Conservation (phyloP, 1,140 invertebrate genomes). For the Trachymyrmex cornetzi region DNA sequence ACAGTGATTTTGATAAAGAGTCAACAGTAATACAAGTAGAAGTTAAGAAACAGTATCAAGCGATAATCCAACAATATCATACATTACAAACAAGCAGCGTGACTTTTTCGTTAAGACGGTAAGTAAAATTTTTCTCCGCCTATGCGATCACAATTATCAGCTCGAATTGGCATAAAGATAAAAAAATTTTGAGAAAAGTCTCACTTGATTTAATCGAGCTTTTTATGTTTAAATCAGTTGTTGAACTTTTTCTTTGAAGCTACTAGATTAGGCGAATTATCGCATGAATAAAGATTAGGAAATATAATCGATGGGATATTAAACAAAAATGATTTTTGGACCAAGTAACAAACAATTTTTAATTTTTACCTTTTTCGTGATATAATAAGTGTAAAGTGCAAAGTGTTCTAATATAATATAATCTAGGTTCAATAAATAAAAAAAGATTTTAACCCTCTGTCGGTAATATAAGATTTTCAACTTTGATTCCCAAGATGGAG, state of each 20-base stretch:
- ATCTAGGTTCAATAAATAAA: neutral
- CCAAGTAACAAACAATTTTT: neutral
- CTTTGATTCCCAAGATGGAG: no score
- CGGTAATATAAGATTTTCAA: no score
- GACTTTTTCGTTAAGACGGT: conserved; percentile 6
- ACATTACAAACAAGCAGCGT: neutral
- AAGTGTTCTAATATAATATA: neutral
- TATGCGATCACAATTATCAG: neutral
- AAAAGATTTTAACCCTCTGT: no score
- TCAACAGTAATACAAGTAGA: neutral
- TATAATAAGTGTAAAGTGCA: neutral
- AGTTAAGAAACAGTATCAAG: neutral
- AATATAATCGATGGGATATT: neutral
- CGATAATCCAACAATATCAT: neutral
- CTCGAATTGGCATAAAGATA: neutral
- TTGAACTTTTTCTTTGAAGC: neutral
- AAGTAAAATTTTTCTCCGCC: neutral
- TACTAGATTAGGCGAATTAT: conserved; percentile 25
- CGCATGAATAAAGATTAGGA: neutral
- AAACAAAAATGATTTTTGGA: neutral
- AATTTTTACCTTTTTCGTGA: neutral
- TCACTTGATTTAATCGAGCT: neutral
- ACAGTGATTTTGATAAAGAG: conserved; percentile 38
- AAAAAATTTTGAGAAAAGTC: neutral
- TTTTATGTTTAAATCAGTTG: neutral